Percentiles rank a stretch among this genome's conserved stretches.
These are phyloP conservation scores for Pseudotriccus pelzelni DNA, from an alignment of 2,797 vertebrate species.

Conservation along the genomic window DNA sequence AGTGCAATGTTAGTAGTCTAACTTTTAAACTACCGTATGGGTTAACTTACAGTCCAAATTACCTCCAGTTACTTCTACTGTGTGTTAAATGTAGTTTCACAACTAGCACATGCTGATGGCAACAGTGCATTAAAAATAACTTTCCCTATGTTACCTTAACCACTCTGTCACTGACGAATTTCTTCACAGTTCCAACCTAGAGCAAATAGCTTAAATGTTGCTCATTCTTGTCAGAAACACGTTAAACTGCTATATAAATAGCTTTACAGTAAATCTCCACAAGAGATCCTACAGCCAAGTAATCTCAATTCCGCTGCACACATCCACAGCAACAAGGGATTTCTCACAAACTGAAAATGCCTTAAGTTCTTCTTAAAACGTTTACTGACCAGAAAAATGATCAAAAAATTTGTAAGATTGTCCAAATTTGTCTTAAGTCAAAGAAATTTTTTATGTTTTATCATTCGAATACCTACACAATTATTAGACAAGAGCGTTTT, in stretches of 20 bases:
- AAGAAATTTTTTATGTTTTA: not conserved
- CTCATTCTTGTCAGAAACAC: conserved; percentile 52
- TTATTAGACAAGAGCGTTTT: not conserved
- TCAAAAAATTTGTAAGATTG: too few relatives aligned
- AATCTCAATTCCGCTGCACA: not conserved
- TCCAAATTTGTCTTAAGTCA: not conserved
- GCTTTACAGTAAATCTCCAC: not conserved
- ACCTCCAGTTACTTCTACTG: conserved; percentile 21
- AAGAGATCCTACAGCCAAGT: not conserved
- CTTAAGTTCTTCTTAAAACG: too few relatives aligned
- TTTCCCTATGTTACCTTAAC: conserved; percentile 70
- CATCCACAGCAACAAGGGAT: not conserved
- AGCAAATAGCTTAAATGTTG: conserved; percentile 70
- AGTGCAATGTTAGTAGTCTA: conserved; percentile 47
- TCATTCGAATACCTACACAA: not conserved
- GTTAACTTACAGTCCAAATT: conserved; percentile 39
- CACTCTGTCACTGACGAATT: conserved; percentile 62
- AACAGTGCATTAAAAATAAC: conserved; percentile 32
- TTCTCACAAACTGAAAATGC: not conserved
- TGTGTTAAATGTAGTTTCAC: conserved; percentile 19
- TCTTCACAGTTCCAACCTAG: conserved; percentile 67
- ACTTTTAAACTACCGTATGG: conserved; percentile 5
- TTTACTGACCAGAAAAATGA: too few relatives aligned
- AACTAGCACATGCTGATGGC: conserved; percentile 56
- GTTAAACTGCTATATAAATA: not conserved